Evolutionary conservation across 2,113 vertebrate genomes (phyloP).

Genomic region (Perca flavescens): DNA sequence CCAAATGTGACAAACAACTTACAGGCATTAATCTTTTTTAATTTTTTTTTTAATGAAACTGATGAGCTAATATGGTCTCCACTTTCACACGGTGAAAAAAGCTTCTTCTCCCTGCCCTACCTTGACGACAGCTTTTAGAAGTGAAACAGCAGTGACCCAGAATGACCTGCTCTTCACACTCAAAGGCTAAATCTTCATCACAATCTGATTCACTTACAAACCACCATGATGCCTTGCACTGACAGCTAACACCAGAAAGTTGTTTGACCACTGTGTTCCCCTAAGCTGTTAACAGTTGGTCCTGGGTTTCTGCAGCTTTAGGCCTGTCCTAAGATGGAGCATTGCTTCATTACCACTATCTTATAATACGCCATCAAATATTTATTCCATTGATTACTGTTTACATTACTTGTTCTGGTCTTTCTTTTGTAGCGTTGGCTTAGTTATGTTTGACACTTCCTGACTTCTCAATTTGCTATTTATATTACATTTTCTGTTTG

Average conservation of each 20-base stretch:
- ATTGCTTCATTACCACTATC: background rate
- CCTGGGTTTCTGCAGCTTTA: constrained; percentile 6
- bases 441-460: background rate
- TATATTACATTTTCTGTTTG: constrained; percentile 13
- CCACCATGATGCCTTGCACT: background rate
- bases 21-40: background rate
- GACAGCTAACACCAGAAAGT: constrained; percentile 42
- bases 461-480: background rate
- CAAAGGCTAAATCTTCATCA: constrained; percentile 45
- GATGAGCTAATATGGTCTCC: constrained; percentile 36
- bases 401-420: background rate
- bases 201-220: constrained; percentile 30
- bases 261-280: constrained; percentile 19
- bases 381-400: constrained; percentile 6
- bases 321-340: background rate
- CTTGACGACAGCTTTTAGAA: constrained; percentile 50
- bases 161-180: constrained; percentile 72
- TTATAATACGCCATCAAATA: background rate
- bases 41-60: constrained; percentile 35
- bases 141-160: constrained; percentile 65
- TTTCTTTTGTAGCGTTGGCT: constrained; percentile 8
- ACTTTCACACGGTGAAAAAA: constrained; percentile 56
- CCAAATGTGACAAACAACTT: background rate
- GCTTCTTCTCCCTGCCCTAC: constrained; percentile 26
- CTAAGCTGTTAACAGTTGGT: constrained; percentile 3